Conservation (phyloP, 2,113 vertebrate species). For the Columba janthina region DNA sequence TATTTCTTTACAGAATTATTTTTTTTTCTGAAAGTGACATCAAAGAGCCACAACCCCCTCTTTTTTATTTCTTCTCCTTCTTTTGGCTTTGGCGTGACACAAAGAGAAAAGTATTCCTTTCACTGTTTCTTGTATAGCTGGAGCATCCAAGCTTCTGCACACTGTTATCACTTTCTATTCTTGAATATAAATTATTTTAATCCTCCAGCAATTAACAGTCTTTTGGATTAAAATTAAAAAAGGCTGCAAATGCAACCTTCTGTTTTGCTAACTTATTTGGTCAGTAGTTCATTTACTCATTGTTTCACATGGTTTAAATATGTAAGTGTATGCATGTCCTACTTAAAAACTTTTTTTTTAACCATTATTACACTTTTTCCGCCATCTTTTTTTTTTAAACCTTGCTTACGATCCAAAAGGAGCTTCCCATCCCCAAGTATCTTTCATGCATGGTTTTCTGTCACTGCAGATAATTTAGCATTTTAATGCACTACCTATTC, state of each 20-base stretch:
- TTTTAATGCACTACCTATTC: slow-evolving; percentile 62
- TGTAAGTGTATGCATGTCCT: background rate
- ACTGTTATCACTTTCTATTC: slow-evolving; percentile 16
- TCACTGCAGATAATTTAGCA: background rate
- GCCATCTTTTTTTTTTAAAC: background rate
- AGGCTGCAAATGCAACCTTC: slow-evolving; percentile 34
- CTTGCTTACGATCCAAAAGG: background rate
- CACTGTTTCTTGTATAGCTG: slow-evolving; percentile 9
- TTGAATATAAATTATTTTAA: slow-evolving; percentile 62
- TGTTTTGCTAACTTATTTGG: slow-evolving; percentile 48
- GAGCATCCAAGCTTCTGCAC: background rate
- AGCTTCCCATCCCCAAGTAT: background rate
- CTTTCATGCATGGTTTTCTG: background rate
- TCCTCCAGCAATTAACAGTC: slow-evolving; percentile 52
- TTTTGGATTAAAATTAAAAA: slow-evolving; percentile 20
- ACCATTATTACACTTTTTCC: background rate
- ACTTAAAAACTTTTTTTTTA: background rate
- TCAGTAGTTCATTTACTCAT: slow-evolving; percentile 12
- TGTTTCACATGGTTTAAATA: slow-evolving; percentile 17
- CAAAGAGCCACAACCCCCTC: slow-evolving; percentile 22
- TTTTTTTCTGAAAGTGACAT: slow-evolving; percentile 41
- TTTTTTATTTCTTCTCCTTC: accelerated
- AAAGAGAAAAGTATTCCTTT: slow-evolving; percentile 49
- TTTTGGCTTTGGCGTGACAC: slow-evolving; percentile 43
- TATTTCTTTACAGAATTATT: slow-evolving; percentile 19